Evolutionary conservation across 2,888 invertebrate species (phyloP).

Genomic region (Molorchus minor): DNA sequence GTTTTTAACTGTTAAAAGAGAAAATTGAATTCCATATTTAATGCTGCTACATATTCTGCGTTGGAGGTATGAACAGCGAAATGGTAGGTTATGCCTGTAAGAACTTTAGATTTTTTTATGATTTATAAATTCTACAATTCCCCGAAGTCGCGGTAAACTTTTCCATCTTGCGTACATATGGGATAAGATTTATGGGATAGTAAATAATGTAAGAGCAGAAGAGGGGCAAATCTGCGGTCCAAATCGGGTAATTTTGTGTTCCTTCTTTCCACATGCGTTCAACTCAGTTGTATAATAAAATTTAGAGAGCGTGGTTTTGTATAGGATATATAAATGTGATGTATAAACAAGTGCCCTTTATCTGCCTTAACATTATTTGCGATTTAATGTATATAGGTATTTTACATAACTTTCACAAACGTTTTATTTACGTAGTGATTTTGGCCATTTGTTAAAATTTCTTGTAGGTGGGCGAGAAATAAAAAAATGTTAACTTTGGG

Average conservation of each 20-base stretch:
- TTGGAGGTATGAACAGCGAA: conserved; percentile 33
- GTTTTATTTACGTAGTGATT: too few relatives aligned
- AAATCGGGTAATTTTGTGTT: conserved; percentile 33
- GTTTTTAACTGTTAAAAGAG: conserved; percentile 41
- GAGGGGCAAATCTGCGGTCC: conserved; percentile 46
- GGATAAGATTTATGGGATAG: conserved; percentile 56
- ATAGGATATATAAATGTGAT: background rate
- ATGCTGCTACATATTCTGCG: conserved; percentile 41
- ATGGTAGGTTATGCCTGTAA: conserved; percentile 37
- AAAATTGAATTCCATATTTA: conserved; percentile 48
- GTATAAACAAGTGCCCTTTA: too few relatives aligned
- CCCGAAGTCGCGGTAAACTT: conserved; percentile 51
- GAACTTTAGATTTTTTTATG: conserved; percentile 50
- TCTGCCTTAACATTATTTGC: too few relatives aligned
- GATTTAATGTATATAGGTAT: too few relatives aligned
- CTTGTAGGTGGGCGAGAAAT: too few relatives aligned
- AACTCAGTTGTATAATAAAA: conserved; percentile 43
- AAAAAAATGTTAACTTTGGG: too few relatives aligned
- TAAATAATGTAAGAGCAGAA: conserved; percentile 54
- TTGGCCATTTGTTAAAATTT: too few relatives aligned
- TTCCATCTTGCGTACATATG: conserved; percentile 55
- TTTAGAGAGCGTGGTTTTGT: background rate
- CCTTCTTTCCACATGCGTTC: conserved; percentile 34
- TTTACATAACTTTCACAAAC: too few relatives aligned
- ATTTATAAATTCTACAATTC: conserved; percentile 55